Base-by-base conservation (phyloP, 2,797 vertebrate genomes). In the Amphiprion clarkii region DNA sequence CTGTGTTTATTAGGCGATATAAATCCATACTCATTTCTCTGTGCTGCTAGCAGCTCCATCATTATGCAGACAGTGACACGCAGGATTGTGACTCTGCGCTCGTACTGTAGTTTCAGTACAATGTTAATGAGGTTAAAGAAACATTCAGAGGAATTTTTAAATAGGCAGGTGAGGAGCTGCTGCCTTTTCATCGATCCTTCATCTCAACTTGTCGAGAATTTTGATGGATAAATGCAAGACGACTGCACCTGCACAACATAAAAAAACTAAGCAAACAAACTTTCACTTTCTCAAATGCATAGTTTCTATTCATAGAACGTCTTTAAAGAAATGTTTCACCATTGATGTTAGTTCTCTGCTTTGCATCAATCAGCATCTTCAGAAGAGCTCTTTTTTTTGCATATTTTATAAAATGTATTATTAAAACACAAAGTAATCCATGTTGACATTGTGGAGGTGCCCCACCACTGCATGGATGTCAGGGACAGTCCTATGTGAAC, bases 11-110 rank as follows among this genome's bases (percentile, higher is more conserved):
- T 81, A 81, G 77, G 68, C 64, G 68, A 73, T 81, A 79, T 82
- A 84, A 88, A 88, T 88, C 87, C 75, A 88, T 87, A 82, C 69
- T 86, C 40, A 72, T 77, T 80, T 70, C 52, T 74, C 61, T 73
- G 2, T 44, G 68, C 60, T 51, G 75, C 65, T 2, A 14, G 64
- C 73, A 52, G 60, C 78, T 74, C 71, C 71, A 78, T 85, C 84
- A 82, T 85, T 78, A 77, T 83, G 83, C 80, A 61, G 67, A 66
- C 42, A 12, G 78, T n/a, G 74, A 83, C 69, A 54, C 46, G 9
- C 51, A 25, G 39, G 60, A 67, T 6, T 33, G 69, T 25, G 69
- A 64, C 53, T 76, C 42, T 1, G 1, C 68, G 23, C 23, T 62
- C 29, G 3, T 5, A 55, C 21, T 77, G 70, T 71, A 69, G 62